These are phyloP conservation scores for Ictalurus punctatus DNA, from an alignment of 2,113 vertebrate species.

Conservation along the genomic window DNA sequence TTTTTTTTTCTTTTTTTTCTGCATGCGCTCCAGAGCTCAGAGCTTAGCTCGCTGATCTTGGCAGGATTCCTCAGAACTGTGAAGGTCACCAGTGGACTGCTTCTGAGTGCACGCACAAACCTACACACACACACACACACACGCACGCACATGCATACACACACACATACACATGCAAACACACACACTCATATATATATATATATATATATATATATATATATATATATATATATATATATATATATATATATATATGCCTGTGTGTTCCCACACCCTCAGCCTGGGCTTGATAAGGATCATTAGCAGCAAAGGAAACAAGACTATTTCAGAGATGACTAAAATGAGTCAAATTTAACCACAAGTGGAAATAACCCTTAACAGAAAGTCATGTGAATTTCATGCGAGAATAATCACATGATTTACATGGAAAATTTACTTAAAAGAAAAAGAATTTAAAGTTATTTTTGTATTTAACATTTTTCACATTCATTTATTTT, in stretches of 20 bases:
- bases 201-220: too few species aligned
- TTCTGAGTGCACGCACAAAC: constrained; percentile 11
- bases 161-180: constrained; percentile 17
- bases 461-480: not conserved
- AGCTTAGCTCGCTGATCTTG: constrained; percentile 45
- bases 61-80: constrained; percentile 55
- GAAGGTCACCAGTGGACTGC: constrained; percentile 65
- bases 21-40: constrained; percentile 35
- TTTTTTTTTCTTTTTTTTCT: constrained; percentile 29
- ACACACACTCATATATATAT: not conserved
- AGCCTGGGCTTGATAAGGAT: constrained; percentile 17
- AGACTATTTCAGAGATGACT: not conserved
- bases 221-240: too few species aligned
- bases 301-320: constrained; percentile 11
- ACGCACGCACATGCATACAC: constrained; percentile 17
- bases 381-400: not conserved
- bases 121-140: constrained; percentile 20
- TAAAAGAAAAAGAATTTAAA: too few species aligned
- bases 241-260: not conserved
- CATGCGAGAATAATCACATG: not conserved
- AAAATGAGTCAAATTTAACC: not conserved
- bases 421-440: not conserved
- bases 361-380: not conserved
- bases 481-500: not conserved
- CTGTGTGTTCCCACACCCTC: not conserved